Evolutionary conservation across 2,113 vertebrate genomes (phyloP).

Genomic region (Coracopsis vasa): DNA sequence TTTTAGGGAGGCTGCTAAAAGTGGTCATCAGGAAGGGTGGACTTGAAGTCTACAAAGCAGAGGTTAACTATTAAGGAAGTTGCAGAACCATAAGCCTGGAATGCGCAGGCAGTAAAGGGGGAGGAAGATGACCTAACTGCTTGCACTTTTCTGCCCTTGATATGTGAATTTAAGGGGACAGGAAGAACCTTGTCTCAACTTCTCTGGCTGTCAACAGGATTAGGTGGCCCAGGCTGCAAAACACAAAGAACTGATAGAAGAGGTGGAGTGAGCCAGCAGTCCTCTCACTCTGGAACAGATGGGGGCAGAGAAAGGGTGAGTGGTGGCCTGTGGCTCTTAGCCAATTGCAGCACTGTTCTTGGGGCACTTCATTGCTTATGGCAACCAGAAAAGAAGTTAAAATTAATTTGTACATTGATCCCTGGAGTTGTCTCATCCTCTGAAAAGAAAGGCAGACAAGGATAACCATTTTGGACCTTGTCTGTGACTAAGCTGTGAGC

Average conservation of each 20-base stretch:
- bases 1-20: not conserved
- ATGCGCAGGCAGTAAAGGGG: not conserved
- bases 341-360: not conserved
- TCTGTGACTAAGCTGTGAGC: not conserved
- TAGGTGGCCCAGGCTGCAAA: not conserved
- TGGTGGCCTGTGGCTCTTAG: not conserved
- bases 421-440: not conserved
- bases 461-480: not conserved
- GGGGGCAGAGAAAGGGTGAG: not conserved
- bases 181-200: not conserved
- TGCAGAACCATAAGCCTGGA: not conserved
- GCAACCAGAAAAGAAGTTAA: not conserved
- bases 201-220: not conserved
- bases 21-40: not conserved
- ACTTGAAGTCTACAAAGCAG: not conserved
- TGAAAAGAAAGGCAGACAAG: not conserved
- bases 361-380: not conserved
- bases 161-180: not conserved
- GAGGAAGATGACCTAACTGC: not conserved
- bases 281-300: not conserved
- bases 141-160: not conserved
- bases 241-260: no score
- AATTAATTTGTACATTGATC: rapidly evolving
- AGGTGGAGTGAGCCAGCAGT: not conserved
- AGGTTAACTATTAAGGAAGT: not conserved